Base-by-base conservation (phyloP, 2,113 vertebrate genomes). In the Sitta europaea region DNA sequence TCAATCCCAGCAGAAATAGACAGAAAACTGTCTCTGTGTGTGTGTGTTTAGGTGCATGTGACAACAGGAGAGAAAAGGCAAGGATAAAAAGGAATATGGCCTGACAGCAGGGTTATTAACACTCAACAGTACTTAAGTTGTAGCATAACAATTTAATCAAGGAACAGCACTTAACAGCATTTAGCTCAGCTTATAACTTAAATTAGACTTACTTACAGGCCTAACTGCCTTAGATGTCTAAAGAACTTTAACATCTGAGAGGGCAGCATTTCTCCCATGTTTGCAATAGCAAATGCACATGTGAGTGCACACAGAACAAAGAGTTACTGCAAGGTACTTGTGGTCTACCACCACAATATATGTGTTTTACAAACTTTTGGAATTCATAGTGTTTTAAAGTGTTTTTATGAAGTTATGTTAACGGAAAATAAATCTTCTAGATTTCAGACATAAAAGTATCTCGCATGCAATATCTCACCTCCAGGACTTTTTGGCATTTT, bases 391-490 rank as follows among this genome's bases (percentile, higher is more conserved):
- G 14, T 35, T 76, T 57, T 61, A 19, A 14, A 47, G 8, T 76
- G 15, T 24, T 23, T 28, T 72, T 65, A 33, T 17, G 10, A 73
- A 40, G 14, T 43, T 40, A 15, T 18, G 9, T 43, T 22, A 35
- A 48, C 47, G 28, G 24, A 24, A 83, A 59, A 40, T 3, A 27
- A 28, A 28, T 61, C 17, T 36, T 31, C 20, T 50, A 29, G 7
- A 45, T 81, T 57, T 89, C 23, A 36, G 25, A 40, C 22, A 8
- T 80, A 21, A 59, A 75, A 80, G 70, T 70, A 15, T 22, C 11
- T 77, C 4, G 1, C 0, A 0, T 50, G 25, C 29, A 19, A 36
- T 40, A 40, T 40, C 19, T 57, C 14, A 36, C 6, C 28, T 65
- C 11, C 17, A 42, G 25, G 55, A 58, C 27, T 38, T 76, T 16